These are phyloP conservation scores for Pteronotus mesoamericanus DNA, from an alignment of 2,797 vertebrate genomes.

Conservation along the genomic window DNA sequence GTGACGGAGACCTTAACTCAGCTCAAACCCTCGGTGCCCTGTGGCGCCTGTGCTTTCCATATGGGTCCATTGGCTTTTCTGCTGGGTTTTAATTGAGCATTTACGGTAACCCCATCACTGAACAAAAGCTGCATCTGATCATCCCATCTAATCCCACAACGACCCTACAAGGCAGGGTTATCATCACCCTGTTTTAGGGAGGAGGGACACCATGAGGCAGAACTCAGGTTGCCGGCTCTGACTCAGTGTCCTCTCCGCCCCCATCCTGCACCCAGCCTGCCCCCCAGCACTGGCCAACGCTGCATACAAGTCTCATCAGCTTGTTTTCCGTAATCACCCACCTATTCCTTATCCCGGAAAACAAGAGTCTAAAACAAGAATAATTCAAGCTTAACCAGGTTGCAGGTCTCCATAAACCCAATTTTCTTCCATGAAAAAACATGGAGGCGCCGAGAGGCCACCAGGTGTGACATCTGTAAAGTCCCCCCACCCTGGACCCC, in stretches of 20 bases:
- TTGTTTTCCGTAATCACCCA: background rate
- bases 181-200: background rate
- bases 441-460: background rate
- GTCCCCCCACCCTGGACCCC: too few species aligned
- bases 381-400: background rate
- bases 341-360: background rate
- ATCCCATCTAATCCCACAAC: background rate
- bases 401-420: background rate
- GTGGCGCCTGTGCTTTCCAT: too few species aligned
- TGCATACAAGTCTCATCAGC: background rate
- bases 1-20: rapidly evolving
- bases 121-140: background rate
- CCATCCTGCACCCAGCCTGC: rapidly evolving
- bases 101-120: background rate
- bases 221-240: background rate
- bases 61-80: background rate
- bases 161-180: background rate
- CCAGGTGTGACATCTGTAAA: background rate
- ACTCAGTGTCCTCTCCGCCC: background rate
- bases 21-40: background rate
- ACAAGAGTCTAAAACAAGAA: background rate
- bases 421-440: background rate
- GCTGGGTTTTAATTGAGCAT: background rate
- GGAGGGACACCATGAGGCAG: background rate
- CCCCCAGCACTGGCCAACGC: too few species aligned